Base-by-base conservation (phyloP, 2,888 invertebrate species). In the Nomada lathburiana region DNA sequence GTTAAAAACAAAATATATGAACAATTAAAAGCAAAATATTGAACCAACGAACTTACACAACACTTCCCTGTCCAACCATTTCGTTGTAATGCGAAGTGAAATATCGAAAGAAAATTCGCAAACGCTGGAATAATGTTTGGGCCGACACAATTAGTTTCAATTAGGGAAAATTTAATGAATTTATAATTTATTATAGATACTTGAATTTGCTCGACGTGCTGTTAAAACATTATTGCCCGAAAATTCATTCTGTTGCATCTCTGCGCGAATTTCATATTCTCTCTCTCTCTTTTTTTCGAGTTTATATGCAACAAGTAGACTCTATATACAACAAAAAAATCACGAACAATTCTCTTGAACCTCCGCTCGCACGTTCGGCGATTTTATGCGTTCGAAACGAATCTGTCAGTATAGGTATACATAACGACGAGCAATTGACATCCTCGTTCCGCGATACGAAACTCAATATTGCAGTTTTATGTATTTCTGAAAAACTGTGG, bases 101-200 rank as follows among this genome's bases (percentile, higher is more conserved):
- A 59, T 36, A 29, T 13, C 29, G 16, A 20, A 29, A 9, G 44
- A 29, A 60, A 59, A 47, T 59, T 16, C 26, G 11, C 59, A 47
- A 50, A 60, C n/a, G 47, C 36, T 10, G 20, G 7, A 29, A 60
- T 16, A 59, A 70, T 29, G 29, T 13, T 4, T 5, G 2, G 20
- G 10, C 29, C 29, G 59, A 16, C 47, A 20, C 26, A 47, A 70
- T 20, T 50, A n/a, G 59, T 60, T 60, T 60, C 26, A 50, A 47
- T 13, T n/a, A n/a, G 47, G 11, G 29, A 60, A 47, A 29, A 44
- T 69, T 69, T 47, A 57, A 57, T 47, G 47, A 59, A 68, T 68
- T 68, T 42, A 2, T 29, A 26, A 44, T 44, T 18, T 23, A 44
- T 10, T 18, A n/a, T n/a, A 2, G 9, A n/a, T 2, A 59, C 36